phyloP scores from a whole-genome alignment of 1,140 invertebrate species.

The Drosophila sechellia region DNA sequence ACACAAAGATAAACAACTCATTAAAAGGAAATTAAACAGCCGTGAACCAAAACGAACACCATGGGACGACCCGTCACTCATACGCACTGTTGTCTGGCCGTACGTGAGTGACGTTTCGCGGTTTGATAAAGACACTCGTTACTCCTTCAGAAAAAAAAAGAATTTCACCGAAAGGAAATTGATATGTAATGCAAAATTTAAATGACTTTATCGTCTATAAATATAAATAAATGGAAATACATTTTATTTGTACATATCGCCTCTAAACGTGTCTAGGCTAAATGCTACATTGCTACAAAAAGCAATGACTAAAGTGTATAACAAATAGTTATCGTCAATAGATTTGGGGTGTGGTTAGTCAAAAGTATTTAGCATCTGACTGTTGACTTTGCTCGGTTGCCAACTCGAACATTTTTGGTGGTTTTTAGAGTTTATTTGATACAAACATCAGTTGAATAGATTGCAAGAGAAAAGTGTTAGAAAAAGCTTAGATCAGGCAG shows the following conservation, averaged over 20 bases:
- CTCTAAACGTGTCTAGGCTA: conserved; percentile 43
- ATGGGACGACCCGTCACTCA: conserved; percentile 72
- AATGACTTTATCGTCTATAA: neutral
- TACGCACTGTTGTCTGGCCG: conserved; percentile 62
- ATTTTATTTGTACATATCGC: conserved; percentile 11
- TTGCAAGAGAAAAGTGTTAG: neutral
- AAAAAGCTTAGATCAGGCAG: neutral
- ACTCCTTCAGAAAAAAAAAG: conserved; percentile 10
- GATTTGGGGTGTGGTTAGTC: conserved; percentile 2
- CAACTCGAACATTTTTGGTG: conserved; percentile 3
- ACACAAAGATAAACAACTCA: conserved; percentile 76
- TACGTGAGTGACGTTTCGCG: conserved; percentile 57
- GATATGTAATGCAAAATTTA: conserved; percentile 7
- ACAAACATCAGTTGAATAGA: neutral
- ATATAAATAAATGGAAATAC: conserved; percentile 14
- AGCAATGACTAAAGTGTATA: conserved; percentile 1
- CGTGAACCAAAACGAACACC: conserved; percentile 58
- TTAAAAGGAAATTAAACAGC: conserved; percentile 78
- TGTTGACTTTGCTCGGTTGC: conserved; percentile 28
- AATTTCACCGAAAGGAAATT: conserved; percentile 10
- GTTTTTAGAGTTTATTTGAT: neutral
- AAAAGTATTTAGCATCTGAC: conserved; percentile 24
- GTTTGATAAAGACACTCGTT: conserved; percentile 47
- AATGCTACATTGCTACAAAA: conserved; percentile 10
- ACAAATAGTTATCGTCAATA: conserved; percentile 17